Base-by-base conservation (phyloP, 2,113 vertebrate genomes). In the Rhinolophus ferrumequinum region DNA sequence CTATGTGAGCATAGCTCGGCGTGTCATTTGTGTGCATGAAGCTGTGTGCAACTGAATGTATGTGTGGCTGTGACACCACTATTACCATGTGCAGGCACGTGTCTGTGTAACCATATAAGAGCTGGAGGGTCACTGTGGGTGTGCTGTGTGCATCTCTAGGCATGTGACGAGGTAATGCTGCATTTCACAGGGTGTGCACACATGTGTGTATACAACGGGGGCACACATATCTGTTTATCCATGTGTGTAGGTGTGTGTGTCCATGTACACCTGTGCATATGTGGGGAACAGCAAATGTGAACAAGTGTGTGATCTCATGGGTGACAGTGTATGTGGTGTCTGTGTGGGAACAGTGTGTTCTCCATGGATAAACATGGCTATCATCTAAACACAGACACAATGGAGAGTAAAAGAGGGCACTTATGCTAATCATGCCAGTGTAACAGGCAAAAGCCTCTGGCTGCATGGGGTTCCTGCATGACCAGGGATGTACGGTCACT, bases 61-160 rank as follows among this genome's bases (percentile, higher is more conserved):
- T 38, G 24, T 38, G 44, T 47, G 75, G 6, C 9, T 10, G 6
- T 33, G 13, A 38, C 33, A 73, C 21, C 6, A 16, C n/a, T 64
- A 19, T 4, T 33, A 52, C 2, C 12, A n/a, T 1, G 2, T 66
- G 19, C 7, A 56, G 11, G 6, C 8, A 14, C 0, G 9, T 19
- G 8, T 69, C 33, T 24, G 33, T 44, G n/a, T 54, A 8, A 62
- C 33, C 84, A 22, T 7, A 12, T 16, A 67, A 82, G 64, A 18
- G 26, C 28, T 6, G 1, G 5, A 52, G 67, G 52, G 77, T 38
- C 47, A 70, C 90, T 15, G 24, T 67, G 82, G 69, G 4, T 18
- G 52, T 16, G 44, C 66, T 15, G 14, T 30, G 52, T 44, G 38
- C 13, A 5, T 21, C 35, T 38, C 18, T 30, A 58, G 19, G 52